Evolutionary conservation across 1,140 invertebrate genomes (phyloP).

Genomic region (Tyrophagus putrescentiae): DNA sequence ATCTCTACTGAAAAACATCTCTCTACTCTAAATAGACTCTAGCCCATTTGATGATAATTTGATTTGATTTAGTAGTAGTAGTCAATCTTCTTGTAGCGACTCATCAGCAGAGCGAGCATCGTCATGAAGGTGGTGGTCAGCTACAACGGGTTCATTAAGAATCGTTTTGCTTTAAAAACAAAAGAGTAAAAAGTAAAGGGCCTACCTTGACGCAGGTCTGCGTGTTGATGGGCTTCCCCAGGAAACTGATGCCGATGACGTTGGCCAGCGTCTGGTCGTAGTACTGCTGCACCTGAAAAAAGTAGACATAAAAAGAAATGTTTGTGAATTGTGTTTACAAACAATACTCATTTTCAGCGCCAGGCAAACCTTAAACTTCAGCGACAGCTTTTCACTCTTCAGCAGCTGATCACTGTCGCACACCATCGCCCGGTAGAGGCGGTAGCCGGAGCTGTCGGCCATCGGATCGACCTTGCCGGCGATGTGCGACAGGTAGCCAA

Average conservation of each 20-base stretch:
- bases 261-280: slow-evolving; percentile 1
- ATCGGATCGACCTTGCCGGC: slow-evolving; percentile 1
- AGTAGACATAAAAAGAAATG: background rate
- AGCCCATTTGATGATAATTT: too few species aligned
- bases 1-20: too few species aligned
- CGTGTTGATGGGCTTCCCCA: slow-evolving; percentile 4
- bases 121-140: background rate
- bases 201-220: slow-evolving; percentile 2
- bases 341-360: background rate
- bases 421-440: background rate
- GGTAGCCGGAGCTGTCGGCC: background rate
- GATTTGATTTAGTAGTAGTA: too few species aligned
- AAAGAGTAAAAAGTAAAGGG: background rate
- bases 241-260: slow-evolving; percentile 2
- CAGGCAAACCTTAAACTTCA: background rate
- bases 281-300: background rate
- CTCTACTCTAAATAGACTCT: too few species aligned
- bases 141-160: background rate
- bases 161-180: background rate
- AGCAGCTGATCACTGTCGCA: background rate
- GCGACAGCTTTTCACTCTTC: background rate
- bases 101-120: slow-evolving; percentile 3
- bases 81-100: slow-evolving; percentile 8
- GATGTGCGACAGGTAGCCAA: slow-evolving; percentile 9
- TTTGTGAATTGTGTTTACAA: background rate